Evolutionary conservation across 1,140 invertebrate species (phyloP).

Genomic region (Drosophila parabipectinata): DNA sequence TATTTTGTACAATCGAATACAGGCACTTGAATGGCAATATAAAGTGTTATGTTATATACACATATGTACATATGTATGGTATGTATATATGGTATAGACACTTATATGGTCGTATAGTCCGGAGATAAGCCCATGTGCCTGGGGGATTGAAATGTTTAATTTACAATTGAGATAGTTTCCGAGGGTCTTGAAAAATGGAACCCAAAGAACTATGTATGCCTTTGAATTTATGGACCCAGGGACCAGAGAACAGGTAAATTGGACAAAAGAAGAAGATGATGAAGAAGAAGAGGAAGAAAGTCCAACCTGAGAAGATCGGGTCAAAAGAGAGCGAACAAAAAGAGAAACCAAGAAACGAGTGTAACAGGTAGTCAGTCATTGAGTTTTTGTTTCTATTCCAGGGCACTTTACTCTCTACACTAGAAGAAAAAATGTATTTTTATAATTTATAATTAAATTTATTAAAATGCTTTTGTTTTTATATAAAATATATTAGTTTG

Average conservation of each 20-base stretch:
- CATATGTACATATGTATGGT: background rate
- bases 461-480: no score
- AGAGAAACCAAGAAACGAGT: constrained; percentile 36
- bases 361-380: constrained; percentile 64
- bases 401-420: background rate
- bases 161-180: constrained; percentile 48
- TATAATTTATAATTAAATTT: background rate
- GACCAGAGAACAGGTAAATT: constrained; percentile 36
- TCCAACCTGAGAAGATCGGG: constrained; percentile 20
- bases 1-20: constrained; percentile 40
- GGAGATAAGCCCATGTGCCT: constrained; percentile 23
- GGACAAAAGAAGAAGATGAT: background rate
- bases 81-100: background rate
- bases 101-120: background rate
- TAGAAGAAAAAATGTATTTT: background rate
- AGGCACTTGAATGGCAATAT: constrained; percentile 20
- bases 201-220: background rate
- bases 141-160: constrained; percentile 38
- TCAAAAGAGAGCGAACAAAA: background rate
- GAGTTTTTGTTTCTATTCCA: constrained; percentile 11
- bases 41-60: background rate
- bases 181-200: background rate
- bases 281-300: constrained; percentile 7
- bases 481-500: background rate
- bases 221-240: constrained; percentile 25